These are phyloP conservation scores for Grammomys dolichurus DNA, from an alignment of 2,113 vertebrate genomes.

Conservation along the genomic window DNA sequence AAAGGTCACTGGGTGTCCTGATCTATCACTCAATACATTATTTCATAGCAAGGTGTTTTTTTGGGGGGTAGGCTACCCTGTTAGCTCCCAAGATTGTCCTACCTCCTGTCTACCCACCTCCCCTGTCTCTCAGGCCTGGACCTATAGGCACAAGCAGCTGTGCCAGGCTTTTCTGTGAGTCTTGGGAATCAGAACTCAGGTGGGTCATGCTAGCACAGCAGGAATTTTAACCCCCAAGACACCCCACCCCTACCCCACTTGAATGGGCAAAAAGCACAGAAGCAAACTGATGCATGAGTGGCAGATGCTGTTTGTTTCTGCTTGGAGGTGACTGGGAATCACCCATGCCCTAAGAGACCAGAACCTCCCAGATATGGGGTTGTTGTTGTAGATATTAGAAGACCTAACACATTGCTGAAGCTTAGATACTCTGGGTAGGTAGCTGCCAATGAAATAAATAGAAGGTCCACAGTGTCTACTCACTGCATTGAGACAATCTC, in stretches of 20 bases:
- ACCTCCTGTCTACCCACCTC: not conserved
- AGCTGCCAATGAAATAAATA: not conserved
- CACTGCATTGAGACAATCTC: not conserved
- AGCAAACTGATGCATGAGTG: not conserved
- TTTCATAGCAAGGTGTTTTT: not conserved
- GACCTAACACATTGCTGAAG: fast-evolving
- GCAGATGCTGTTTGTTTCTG: not conserved
- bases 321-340: not conserved
- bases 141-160: no score
- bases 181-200: not conserved
- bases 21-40: no score
- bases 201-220: not conserved
- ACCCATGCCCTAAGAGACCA: not conserved
- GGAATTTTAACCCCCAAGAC: not conserved
- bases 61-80: not conserved
- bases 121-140: not conserved
- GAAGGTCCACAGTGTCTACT: not conserved
- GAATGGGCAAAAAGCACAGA: not conserved
- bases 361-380: not conserved
- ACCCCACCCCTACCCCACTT: no score
- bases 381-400: no score
- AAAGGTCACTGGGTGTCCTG: not conserved
- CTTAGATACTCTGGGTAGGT: no score
- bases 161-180: not conserved
- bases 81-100: not conserved